Base-by-base conservation (phyloP, 1,140 invertebrate genomes). In the Drosophila sulfurigaster region DNA sequence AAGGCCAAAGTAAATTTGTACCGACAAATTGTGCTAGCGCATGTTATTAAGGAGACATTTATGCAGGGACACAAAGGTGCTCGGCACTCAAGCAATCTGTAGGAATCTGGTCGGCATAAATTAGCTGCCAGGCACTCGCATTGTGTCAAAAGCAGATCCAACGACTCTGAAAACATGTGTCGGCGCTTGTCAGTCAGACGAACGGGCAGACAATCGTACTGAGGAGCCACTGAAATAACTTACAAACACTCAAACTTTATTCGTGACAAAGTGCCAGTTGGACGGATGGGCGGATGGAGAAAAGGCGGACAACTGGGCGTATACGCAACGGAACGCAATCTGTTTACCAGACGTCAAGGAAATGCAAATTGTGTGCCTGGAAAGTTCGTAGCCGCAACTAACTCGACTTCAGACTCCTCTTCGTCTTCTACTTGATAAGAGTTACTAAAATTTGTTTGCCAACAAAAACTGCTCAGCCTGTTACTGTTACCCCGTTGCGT, bases 41-140 rank as follows among this genome's bases (percentile, higher is more conserved):
- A 62, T 70, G 46, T 73, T 82, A 86, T 87, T 88, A 88, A 79
- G 71, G 70, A 82, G 79, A 71, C 76, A 88, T 82, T 88, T 82
- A 87, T 83, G 82, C 77, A 49, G 66, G 68, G 68, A 74, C 54
- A 77, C 67, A 82, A 80, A 78, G 72, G 83, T 88, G 74, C 48
- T 52, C 35, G 41, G 54, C 35, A 32, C 28, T 59, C 43, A 25
- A 52, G n/a, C 57, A 81, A 70, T 64, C 56, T 35, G 68, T 56
- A 66, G 68, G 43, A 49, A 25, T 63, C 66, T 82, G 66, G 69
- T 59, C 56, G 74, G 77, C 80, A 87, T 87, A 87, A 87, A 87
- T 87, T 87, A 87, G 78, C 77, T 54, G 77, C 63, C 62, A 58
- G 62, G 35, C 66, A 45, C 38, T 20, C 62, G 76, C 62, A 78